Evolutionary conservation across 2,888 invertebrate genomes (phyloP), one percentile per base, ranked within the genome.

Genomic region (Brachyopa scutellaris): DNA sequence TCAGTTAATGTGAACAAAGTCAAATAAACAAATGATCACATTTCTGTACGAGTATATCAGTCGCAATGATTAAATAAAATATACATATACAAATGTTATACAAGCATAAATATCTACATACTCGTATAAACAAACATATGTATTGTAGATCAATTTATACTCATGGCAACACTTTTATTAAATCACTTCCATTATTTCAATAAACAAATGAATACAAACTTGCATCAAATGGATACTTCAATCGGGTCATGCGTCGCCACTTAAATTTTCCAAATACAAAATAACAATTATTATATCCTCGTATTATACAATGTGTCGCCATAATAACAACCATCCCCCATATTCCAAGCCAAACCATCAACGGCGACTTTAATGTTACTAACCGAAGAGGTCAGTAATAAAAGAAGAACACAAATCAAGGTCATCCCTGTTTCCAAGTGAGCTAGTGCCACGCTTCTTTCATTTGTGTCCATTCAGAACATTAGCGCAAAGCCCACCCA

Each of bases 321-420:
- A 13, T 19, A 6, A 49, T n/a, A 49, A 9, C 17, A 53, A 7
- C 29, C 33, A 31, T 21, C 33, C 9, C 31, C 21, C 19, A 3
- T 13, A 19, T 13, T 13, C n/a, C 9, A 49, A 11, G 17, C n/a
- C n/a, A 9, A 11, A 8, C 38, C 55, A 57, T 45, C 29, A 31
- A 13, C 23, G 31, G 21, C 21, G n/a, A n/a, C n/a, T n/a, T n/a
- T 13, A 36, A 11, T 11, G 11, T 13, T 4, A 19, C 2, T 15
- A 55, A 70, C 72, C 42, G 42, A 51, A 77, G 78, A 57, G 72
- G 70, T 64, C 72, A 72, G 8, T 45, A 33, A 31, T 64, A 78
- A 53, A 73, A 73, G n/a, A n/a, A n/a, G n/a, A n/a, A n/a, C n/a
- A n/a, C n/a, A n/a, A n/a, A 57, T 55, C 78, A 78, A 72, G 77